Evolutionary conservation across 1,140 invertebrate species (phyloP), one percentile per base, ranked within the genome.

Genomic region (Zaprionus tsacasi): DNA sequence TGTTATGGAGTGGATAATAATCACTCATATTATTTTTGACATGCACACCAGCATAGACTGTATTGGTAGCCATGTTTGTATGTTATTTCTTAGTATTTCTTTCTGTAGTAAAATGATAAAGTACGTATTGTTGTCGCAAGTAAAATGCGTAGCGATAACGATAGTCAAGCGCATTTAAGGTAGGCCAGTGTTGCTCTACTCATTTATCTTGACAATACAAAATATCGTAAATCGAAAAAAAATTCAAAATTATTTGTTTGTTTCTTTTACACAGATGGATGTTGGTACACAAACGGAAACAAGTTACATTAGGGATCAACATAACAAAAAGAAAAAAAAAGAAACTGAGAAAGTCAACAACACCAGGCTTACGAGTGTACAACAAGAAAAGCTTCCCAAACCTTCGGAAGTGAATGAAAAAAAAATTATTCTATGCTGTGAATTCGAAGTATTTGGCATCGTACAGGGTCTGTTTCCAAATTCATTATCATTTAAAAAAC

Each of bases 1-100:
- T 80, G 57, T 92, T 79, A 21, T 83, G 75, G 17, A 92, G 52
- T 5, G 88, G 80, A 54, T 92, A 55, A 57, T 91, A 83, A 50
- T 91, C 88, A 45, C 83, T 83, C 8, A 91, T 33, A 73, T 92
- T 92, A 45, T 90, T 89, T 38, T 81, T 82, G 3, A 92, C 61
- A 69, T 86, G 78, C 50, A 92, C 68, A 15, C 82, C 78, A 50
- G 85, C 91, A 54, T 78, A 91, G 21, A 91, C 52, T 11, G 86
- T 91, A 73, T 83, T 71, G 11, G 15, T 74, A 27, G 27, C 36
- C 70, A 61, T 78, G 12, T 67, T 58, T 54, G 12, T 48, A 17
- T 27, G 13, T 17, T 12, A 40, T 13, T 63, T 38, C 15, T n/a
- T 54, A 43, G 7, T 48, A 36, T 17, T 59, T 36, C 64, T 78